Evolutionary conservation across 2,113 vertebrate species (phyloP).

Genomic region (Engraulis encrasicolus): DNA sequence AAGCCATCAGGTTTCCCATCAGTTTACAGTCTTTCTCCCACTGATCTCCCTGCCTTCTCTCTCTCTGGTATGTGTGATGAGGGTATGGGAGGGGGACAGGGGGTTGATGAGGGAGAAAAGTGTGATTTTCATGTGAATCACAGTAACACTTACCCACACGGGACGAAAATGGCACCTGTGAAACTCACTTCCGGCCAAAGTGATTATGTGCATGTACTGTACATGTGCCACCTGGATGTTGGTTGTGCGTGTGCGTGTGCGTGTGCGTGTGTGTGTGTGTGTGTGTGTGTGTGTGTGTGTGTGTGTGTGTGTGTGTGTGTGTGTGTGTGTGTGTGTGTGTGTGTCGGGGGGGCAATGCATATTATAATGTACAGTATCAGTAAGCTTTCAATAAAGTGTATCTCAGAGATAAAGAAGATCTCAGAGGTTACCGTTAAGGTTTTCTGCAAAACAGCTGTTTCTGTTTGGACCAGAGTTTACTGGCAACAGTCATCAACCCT

Average conservation of each 20-base stretch:
- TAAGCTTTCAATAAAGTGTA: too few relatives aligned
- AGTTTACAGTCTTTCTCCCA: neutral
- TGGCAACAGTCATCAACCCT: too few relatives aligned
- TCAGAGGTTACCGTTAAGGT: too few relatives aligned
- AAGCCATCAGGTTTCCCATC: slow-evolving; percentile 8
- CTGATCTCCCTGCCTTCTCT: slow-evolving; percentile 17
- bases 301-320: neutral
- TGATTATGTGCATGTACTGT: slow-evolving; percentile 14
- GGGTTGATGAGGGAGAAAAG: neutral
- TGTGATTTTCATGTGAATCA: neutral
- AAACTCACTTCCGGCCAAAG: neutral
- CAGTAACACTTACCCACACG: neutral
- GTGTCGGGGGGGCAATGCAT: too few relatives aligned
- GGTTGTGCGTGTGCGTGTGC: neutral
- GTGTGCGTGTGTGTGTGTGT: neutral
- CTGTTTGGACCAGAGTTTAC: too few relatives aligned
- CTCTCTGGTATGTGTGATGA: slow-evolving; percentile 20
- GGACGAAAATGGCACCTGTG: neutral
- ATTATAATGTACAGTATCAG: too few relatives aligned
- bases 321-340: neutral
- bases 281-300: slow-evolving; percentile 7
- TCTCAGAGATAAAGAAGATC: too few relatives aligned
- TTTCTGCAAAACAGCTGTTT: too few relatives aligned
- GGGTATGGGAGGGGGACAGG: neutral
- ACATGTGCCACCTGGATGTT: neutral